Evolutionary conservation across 2,113 vertebrate genomes (phyloP).

Genomic region (Barbus barbus): DNA sequence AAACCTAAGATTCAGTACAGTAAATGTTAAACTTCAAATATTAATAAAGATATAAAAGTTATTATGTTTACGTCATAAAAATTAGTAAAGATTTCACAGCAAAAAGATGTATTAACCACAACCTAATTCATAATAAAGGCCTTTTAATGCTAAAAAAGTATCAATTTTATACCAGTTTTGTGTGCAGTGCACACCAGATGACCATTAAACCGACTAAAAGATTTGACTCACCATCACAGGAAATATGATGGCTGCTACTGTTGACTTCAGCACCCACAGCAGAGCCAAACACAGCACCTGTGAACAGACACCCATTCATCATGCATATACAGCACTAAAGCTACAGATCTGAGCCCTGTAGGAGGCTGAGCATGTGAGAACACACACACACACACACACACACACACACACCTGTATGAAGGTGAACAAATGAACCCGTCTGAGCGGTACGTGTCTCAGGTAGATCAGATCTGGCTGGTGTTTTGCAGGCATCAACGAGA

Average conservation of each 20-base stretch:
- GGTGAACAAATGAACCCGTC: conserved; percentile 95
- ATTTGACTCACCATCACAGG: conserved; percentile 90
- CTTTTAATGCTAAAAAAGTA: neutral
- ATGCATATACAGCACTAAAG: neutral
- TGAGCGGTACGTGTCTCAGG: conserved; percentile 92
- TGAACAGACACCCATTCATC: neutral
- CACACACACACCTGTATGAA: conserved; percentile 82
- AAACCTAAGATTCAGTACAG: no score
- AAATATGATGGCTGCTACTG: conserved; percentile 95
- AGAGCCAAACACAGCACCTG: conserved; percentile 85
- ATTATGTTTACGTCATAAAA: neutral
- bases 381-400: neutral
- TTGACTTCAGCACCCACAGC: conserved; percentile 98
- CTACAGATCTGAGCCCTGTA: neutral
- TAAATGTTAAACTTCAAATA: no score
- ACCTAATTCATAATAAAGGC: neutral
- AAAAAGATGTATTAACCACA: neutral
- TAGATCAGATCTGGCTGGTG: conserved; percentile 99
- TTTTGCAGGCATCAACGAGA: conserved; percentile 96
- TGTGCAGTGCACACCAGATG: no score
- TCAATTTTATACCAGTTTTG: neutral
- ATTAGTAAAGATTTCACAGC: neutral
- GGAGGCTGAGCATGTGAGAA: neutral
- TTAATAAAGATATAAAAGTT: neutral
- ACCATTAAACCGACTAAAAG: no score